Conservation (phyloP, 1,140 invertebrate species). For the Sarcophaga bullata region DNA sequence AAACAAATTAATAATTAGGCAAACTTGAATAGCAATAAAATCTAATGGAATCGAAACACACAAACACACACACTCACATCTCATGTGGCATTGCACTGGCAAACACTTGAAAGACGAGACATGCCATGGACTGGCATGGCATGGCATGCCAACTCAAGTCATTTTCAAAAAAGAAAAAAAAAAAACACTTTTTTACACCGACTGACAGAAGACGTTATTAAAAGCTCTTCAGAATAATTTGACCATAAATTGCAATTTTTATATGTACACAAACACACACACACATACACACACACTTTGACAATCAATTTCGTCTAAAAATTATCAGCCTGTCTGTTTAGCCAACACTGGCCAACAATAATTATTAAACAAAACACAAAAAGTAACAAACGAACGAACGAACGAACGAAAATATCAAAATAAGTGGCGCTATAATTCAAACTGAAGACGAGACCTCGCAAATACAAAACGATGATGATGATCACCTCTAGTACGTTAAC, state of each 20-base stretch:
- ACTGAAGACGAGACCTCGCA: constrained; percentile 34
- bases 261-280: background rate
- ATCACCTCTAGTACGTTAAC: background rate
- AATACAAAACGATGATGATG: background rate
- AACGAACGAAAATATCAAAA: background rate
- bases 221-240: constrained; percentile 39
- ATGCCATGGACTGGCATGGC: background rate
- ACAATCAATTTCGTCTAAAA: background rate
- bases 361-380: background rate
- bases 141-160: background rate
- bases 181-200: background rate
- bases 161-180: background rate
- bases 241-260: constrained; percentile 31
- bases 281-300: background rate
- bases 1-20: constrained; percentile 25
- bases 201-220: background rate
- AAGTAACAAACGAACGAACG: background rate
- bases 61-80: too few species aligned
- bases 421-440: constrained; percentile 38
- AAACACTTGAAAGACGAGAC: background rate
- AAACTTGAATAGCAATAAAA: background rate
- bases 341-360: background rate
- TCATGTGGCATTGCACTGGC: background rate
- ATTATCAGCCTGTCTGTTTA: background rate
- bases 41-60: too few species aligned